phyloP scores from a whole-genome alignment of 2,888 invertebrate species.

The Laothoe populi region DNA sequence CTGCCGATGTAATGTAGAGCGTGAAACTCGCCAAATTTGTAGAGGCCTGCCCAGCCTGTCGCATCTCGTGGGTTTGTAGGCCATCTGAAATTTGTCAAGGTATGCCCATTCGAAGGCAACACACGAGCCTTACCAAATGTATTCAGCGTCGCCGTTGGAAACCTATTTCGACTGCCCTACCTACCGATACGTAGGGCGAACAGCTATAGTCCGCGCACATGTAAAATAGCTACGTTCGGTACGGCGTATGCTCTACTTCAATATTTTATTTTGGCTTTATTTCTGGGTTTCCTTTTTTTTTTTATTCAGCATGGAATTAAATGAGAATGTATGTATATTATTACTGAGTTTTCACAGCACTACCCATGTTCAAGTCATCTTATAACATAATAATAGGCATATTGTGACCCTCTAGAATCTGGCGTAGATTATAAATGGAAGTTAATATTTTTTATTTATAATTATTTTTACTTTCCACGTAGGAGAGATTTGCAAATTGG shows the following conservation, averaged over 20 bases:
- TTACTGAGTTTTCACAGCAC: too few relatives aligned
- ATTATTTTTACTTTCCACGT: too few relatives aligned
- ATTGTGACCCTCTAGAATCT: too few relatives aligned
- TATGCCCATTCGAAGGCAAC: conserved; percentile 61
- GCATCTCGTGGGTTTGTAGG: conserved; percentile 13
- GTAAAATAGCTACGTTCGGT: conserved; percentile 74
- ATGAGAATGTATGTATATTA: too few relatives aligned
- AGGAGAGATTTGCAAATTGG: too few relatives aligned
- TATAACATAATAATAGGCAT: too few relatives aligned
- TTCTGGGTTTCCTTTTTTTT: too few relatives aligned
- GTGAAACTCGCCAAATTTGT: conserved; percentile 37
- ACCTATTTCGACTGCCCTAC: conserved; percentile 79
- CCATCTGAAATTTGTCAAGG: conserved; percentile 30
- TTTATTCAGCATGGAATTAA: too few relatives aligned
- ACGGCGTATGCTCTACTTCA: conserved; percentile 65
- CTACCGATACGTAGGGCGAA: conserved; percentile 78
- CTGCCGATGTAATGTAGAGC: conserved; percentile 59
- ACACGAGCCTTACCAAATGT: conserved; percentile 73
- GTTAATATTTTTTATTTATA: too few relatives aligned
- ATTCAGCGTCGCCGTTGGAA: conserved; percentile 76
- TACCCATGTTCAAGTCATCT: too few relatives aligned
- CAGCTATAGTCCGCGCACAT: conserved; percentile 81
- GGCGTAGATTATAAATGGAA: too few relatives aligned
- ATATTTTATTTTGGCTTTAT: conserved; percentile 30
- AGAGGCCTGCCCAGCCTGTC: conserved; percentile 21